phyloP scores from a whole-genome alignment of 2,888 invertebrate species.

The Drosophila koepferae region DNA sequence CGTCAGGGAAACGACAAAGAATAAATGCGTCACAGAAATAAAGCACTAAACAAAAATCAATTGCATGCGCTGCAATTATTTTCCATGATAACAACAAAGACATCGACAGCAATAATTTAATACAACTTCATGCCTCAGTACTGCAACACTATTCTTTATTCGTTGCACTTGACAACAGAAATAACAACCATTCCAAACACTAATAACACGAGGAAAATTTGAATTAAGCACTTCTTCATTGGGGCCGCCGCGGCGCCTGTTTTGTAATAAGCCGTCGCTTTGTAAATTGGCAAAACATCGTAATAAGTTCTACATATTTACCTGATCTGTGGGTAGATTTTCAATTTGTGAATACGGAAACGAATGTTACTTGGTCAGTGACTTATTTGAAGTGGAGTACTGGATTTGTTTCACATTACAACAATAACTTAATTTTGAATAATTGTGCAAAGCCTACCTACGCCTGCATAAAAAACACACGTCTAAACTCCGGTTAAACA shows the following conservation, averaged over 20 bases:
- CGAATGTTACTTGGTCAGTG: conserved; percentile 13
- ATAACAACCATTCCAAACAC: conserved; percentile 10
- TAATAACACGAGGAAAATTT: conserved; percentile 5
- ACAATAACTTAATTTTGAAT: conserved; percentile 45
- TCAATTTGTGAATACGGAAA: background rate
- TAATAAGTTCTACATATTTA: conserved; percentile 24
- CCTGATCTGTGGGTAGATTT: conserved; percentile 26
- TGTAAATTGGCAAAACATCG: conserved; percentile 25
- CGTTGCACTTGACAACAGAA: conserved; percentile 9
- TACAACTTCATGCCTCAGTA: background rate
- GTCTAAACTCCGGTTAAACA: conserved; percentile 46
- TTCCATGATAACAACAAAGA: conserved; percentile 29
- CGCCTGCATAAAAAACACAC: conserved; percentile 50
- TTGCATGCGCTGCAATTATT: conserved; percentile 35
- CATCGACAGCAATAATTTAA: conserved; percentile 21
- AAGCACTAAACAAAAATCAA: conserved; percentile 56
- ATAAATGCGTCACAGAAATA: conserved; percentile 43
- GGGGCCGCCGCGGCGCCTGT: conserved; percentile 36
- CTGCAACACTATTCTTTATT: background rate
- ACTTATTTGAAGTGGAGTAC: conserved; percentile 9
- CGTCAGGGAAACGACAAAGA: conserved; percentile 28
- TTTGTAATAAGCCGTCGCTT: conserved; percentile 46
- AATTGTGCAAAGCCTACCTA: conserved; percentile 46
- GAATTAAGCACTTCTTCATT: conserved; percentile 12
- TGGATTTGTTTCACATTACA: conserved; percentile 44